Evolutionary conservation across 2,113 vertebrate genomes (phyloP).

Genomic region (Gnathochromis pfefferi): DNA sequence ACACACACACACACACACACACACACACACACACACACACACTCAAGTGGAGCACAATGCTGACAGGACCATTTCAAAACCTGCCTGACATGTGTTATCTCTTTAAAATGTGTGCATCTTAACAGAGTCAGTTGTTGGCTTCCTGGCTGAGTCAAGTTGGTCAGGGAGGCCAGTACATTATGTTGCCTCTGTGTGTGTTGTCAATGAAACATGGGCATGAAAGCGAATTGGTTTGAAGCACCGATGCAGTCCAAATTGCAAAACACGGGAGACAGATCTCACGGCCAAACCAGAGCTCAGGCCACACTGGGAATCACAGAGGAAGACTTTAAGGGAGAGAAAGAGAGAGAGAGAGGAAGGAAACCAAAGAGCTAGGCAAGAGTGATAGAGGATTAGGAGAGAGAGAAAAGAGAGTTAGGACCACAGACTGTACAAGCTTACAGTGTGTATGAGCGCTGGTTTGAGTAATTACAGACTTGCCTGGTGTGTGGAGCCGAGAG

Average conservation of each 20-base stretch:
- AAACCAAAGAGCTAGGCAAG: neutral
- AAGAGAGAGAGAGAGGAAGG: neutral
- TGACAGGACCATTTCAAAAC: conserved; percentile 15
- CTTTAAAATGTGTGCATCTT: conserved; percentile 5
- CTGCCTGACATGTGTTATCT: conserved; percentile 4
- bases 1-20: neutral
- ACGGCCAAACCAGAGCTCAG: conserved; percentile 50
- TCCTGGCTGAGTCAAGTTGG: neutral
- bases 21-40: neutral
- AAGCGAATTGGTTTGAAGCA: conserved; percentile 15
- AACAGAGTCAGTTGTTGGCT: conserved; percentile 9
- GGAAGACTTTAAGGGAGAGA: conserved; percentile 36
- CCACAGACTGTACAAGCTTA: conserved; percentile 49
- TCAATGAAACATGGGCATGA: neutral
- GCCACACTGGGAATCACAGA: conserved; percentile 50
- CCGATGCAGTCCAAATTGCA: conserved; percentile 46
- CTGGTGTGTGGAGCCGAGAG: conserved; percentile 69
- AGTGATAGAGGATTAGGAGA: neutral
- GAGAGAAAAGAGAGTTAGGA: neutral
- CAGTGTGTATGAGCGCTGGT: conserved; percentile 53
- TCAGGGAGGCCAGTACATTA: neutral
- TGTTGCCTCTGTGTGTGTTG: neutral
- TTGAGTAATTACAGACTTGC: conserved; percentile 69
- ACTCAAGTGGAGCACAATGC: neutral
- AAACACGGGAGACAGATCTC: conserved; percentile 55